These are phyloP conservation scores for Tryphoninae sp. DNA, from an alignment of 2,888 invertebrate genomes.

Conservation along the genomic window DNA sequence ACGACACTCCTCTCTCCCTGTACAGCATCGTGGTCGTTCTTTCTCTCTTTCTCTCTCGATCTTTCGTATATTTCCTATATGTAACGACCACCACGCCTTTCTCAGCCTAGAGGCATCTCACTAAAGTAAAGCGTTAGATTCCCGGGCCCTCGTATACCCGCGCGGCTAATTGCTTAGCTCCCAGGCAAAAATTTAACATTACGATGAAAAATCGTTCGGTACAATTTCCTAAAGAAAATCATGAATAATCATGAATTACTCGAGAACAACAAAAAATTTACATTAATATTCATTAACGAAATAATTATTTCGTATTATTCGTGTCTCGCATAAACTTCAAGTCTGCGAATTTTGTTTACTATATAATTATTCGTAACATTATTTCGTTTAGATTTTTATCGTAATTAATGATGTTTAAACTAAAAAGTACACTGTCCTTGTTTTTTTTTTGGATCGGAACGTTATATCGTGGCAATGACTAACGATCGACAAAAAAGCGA, in stretches of 20 bases:
- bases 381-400: too few relatives aligned
- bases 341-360: too few relatives aligned
- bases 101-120: conserved; percentile 78
- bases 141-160: conserved; percentile 59
- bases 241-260: neutral
- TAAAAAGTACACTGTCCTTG: too few relatives aligned
- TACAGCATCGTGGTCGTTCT: conserved; percentile 46
- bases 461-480: too few relatives aligned
- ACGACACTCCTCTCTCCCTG: conserved; percentile 62
- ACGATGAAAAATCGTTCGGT: conserved; percentile 10
- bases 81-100: conserved; percentile 75
- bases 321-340: too few relatives aligned
- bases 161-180: conserved; percentile 18
- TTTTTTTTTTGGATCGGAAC: too few relatives aligned
- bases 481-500: too few relatives aligned
- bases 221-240: neutral
- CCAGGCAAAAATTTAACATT: conserved; percentile 22
- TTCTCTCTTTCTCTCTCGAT: conserved; percentile 60
- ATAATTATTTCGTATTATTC: conserved; percentile 18
- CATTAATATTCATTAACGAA: conserved; percentile 37
- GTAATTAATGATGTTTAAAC: too few relatives aligned
- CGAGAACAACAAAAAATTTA: neutral
- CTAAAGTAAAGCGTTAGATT: conserved; percentile 68
- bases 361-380: conserved; percentile 10
- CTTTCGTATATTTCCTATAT: conserved; percentile 12